phyloP scores from a whole-genome alignment of 1,140 invertebrate genomes.

The Pinna nobilis region DNA sequence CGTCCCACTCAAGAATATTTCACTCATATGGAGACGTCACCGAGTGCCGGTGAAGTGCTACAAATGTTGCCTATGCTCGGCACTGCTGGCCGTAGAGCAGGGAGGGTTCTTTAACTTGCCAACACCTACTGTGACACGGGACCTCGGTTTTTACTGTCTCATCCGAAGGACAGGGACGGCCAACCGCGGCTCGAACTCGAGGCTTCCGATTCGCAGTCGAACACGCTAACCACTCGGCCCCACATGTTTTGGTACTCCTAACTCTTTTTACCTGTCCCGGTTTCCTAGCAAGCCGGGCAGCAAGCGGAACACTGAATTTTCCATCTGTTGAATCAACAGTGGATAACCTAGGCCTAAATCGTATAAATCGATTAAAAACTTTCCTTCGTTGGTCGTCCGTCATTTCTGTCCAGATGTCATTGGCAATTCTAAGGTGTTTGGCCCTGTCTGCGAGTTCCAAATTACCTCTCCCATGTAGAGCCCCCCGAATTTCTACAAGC shows the following conservation, averaged over 20 bases:
- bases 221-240: too few species aligned
- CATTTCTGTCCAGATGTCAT: constrained; percentile 5
- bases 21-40: too few species aligned
- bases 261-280: constrained; percentile 30
- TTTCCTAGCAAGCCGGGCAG: constrained; percentile 22
- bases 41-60: too few species aligned
- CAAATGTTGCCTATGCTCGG: too few species aligned
- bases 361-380: not conserved
- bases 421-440: not conserved
- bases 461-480: constrained; percentile 21
- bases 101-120: too few species aligned
- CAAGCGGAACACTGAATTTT: not conserved
- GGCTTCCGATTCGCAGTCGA: too few species aligned
- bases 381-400: constrained; percentile 11
- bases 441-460: constrained; percentile 12
- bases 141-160: too few species aligned
- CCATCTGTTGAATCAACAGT: constrained; percentile 13
- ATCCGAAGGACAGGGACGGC: too few species aligned
- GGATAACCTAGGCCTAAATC: not conserved
- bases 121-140: too few species aligned
- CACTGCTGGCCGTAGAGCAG: too few species aligned
- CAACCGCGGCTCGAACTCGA: too few species aligned
- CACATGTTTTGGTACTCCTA: constrained; percentile 13
- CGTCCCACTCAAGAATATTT: too few species aligned
- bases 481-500: not conserved